These are phyloP conservation scores for Acipenser oxyrinchus DNA, from an alignment of 2,797 vertebrate species.

Conservation along the genomic window DNA sequence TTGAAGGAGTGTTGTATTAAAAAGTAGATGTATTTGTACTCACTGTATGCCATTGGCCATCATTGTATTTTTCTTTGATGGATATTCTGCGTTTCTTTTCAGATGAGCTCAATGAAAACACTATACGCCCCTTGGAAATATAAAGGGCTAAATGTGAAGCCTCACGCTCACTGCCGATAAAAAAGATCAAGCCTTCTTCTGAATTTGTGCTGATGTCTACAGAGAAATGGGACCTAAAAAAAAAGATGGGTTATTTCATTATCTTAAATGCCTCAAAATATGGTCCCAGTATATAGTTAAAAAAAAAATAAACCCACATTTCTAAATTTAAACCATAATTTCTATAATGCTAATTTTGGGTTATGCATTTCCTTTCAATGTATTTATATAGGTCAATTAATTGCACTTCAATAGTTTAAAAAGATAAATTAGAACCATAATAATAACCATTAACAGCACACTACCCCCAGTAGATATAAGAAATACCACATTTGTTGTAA, in stretches of 20 bases:
- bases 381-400: too few relatives aligned
- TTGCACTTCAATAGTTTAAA: too few relatives aligned
- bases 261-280: neutral
- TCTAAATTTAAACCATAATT: too few relatives aligned
- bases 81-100: conserved; percentile 67
- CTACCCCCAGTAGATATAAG: too few relatives aligned
- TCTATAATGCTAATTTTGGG: too few relatives aligned
- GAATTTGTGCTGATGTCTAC: conserved; percentile 70
- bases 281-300: neutral
- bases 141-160: conserved; percentile 69
- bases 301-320: neutral
- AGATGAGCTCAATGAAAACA: conserved; percentile 57
- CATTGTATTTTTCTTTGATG: conserved; percentile 73
- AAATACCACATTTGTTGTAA: too few relatives aligned
- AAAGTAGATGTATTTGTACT: conserved; percentile 30
- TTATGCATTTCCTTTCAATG: too few relatives aligned
- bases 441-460: too few relatives aligned
- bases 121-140: conserved; percentile 74
- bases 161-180: conserved; percentile 51
- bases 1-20: neutral
- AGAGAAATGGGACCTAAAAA: conserved; percentile 70
- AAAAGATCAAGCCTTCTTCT: conserved; percentile 73
- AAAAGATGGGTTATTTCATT: neutral
- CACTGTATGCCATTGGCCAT: conserved; percentile 88
- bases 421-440: too few relatives aligned